A percentile compares a stretch with the other conserved stretches of the same genome.
Conservation (phyloP, 2,888 invertebrate species). For the Thecocarcelia acutangulata region DNA sequence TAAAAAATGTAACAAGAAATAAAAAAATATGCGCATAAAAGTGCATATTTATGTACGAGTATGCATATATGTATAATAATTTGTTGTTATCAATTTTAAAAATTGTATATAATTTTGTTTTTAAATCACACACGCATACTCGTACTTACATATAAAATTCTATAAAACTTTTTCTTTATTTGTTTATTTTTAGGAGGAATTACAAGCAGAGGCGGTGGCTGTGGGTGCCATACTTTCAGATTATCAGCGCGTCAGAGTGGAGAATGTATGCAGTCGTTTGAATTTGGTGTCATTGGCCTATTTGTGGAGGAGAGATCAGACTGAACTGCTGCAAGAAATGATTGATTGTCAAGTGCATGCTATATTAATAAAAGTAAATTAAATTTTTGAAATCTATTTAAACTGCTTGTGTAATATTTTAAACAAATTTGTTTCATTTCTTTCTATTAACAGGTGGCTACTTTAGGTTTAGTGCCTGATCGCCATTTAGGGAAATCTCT, state of each 20-base stretch:
- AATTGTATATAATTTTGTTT: too few relatives aligned
- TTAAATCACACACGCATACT: too few relatives aligned
- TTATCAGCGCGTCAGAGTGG: slow-evolving; percentile 98
- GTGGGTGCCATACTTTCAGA: slow-evolving; percentile 99
- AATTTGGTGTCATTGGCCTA: slow-evolving; percentile 94
- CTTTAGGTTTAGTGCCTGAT: slow-evolving; percentile 92
- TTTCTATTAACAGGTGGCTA: slow-evolving; percentile 84
- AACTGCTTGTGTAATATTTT: not conserved
- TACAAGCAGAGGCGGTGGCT: slow-evolving; percentile 94
- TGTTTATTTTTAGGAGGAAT: slow-evolving; percentile 81
- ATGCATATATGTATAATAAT: too few relatives aligned
- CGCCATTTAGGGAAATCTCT: slow-evolving; percentile 94
- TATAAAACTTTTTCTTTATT: not conserved
- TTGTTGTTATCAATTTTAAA: too few relatives aligned
- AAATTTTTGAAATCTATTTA: not conserved
- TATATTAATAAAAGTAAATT: slow-evolving; percentile 94
- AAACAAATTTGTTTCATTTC: too few relatives aligned
- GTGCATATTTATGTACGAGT: too few relatives aligned
- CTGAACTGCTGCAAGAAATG: slow-evolving; percentile 97
- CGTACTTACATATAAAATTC: too few relatives aligned
- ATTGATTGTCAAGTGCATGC: slow-evolving; percentile 95
- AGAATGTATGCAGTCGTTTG: slow-evolving; percentile 97
- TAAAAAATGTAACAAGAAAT: too few relatives aligned
- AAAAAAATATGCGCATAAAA: too few relatives aligned
- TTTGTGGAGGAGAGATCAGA: slow-evolving; percentile 97